Conservation (phyloP, 2,797 vertebrate genomes). For the Prunella strophiata region DNA sequence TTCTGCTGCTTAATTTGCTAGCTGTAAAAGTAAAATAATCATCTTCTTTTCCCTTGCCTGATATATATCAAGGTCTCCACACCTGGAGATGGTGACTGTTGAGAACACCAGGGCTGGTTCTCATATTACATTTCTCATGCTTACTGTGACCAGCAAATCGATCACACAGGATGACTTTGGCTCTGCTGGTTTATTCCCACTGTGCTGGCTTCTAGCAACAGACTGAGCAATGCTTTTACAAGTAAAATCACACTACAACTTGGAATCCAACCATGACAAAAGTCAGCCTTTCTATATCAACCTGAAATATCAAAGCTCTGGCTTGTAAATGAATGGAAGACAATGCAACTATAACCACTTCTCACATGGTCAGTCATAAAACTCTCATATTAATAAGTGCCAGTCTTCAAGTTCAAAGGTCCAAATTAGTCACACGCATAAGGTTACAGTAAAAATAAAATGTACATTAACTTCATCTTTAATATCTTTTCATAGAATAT, state of each 20-base stretch:
- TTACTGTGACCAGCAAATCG: not conserved
- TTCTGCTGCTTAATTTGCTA: conserved; percentile 6
- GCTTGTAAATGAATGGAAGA: not conserved
- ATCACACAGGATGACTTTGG: not conserved
- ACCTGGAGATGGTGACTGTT: not conserved
- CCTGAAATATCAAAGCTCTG: not conserved
- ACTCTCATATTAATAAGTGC: not conserved
- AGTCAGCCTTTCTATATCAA: not conserved
- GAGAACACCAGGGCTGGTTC: not conserved
- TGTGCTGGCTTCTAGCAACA: not conserved
- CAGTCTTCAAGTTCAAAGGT: not conserved
- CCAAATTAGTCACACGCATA: not conserved
- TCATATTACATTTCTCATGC: not conserved
- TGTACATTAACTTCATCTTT: not conserved
- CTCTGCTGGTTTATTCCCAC: not conserved
- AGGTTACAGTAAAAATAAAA: not conserved
- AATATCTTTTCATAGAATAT: not conserved
- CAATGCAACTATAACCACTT: not conserved
- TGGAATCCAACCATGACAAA: not conserved
- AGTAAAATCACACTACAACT: not conserved
- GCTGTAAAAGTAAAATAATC: not conserved
- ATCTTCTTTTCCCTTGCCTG: not conserved
- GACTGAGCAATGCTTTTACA: not conserved
- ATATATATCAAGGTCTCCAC: not conserved
- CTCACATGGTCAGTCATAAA: not conserved